Base-by-base conservation (phyloP, 2,113 vertebrate species). In the Burhinus bistriatus region DNA sequence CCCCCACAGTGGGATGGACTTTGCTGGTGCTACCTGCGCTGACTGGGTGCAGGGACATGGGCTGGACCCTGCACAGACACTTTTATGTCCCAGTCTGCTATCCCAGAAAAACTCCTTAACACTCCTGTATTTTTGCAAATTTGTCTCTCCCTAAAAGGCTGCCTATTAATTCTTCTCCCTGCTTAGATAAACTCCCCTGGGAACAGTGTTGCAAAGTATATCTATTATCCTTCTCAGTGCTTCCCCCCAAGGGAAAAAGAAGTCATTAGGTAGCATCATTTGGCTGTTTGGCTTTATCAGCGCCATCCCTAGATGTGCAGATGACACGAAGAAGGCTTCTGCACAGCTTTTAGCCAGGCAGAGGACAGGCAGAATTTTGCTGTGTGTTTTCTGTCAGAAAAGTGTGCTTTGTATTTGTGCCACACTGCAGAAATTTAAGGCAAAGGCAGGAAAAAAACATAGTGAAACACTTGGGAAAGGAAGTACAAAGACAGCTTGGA, bases 401-500 rank as follows among this genome's bases (percentile, higher is more conserved):
- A 88, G 42, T 5, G 0, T 51, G 40, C 61, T 97, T 96, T 18
- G 11, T 94, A 38, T 81, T 76, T 94, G 36, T 91, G 92, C 83
- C 94, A 97, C 52, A 13, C 44, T 85, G 90, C 93, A 96, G 91
- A 93, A 96, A 92, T 95, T 83, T 80, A 92, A 96, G 84, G 82
- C 87, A 81, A 86, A 91, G 52, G 36, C 52, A 75, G 49, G 55
- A 62, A 84, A 95, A 94, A 91, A 54, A 4, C 45, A 49, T 30
- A 79, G 61, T 45, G 59, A 85, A 93, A 64, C 85, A 77, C 65
- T 91, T 83, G 84, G 40, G 69, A 93, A 88, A 72, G 78, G 51
- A 93, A 55, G n/a, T 88, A 47, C 66, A 76, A 75, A 91, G 76
- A 73, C 44, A 88, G 34, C 55, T 94, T 54, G 42, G 47, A 95